Base-by-base conservation (phyloP, 1,140 invertebrate species). In the Polyergus mexicanus region DNA sequence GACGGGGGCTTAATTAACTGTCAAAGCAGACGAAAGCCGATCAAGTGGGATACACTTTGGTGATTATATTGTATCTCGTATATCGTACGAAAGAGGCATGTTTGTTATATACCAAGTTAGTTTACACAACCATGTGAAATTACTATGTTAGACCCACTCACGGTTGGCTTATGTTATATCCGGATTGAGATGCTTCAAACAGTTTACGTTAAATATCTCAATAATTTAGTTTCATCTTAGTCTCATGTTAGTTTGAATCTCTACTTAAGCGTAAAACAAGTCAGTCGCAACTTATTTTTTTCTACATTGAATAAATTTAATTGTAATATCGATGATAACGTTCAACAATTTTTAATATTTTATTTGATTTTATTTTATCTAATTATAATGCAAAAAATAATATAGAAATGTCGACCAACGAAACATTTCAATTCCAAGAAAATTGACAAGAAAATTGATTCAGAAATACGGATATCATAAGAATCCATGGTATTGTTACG, bases 381-480 rank as follows among this genome's bases (percentile, higher is more conserved):
- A 28, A 63, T 63, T 63, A 63, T 32, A 16, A 10, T 28, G 11
- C 28, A 25, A 1, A 65, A 35, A 35, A 38, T n/a, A 35, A 58
- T 54, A 11, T 13, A 22, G 8, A 80, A 35, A 5, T 69, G 78
- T 60, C 78, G 16, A 58, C 58, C 51, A 11, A 32, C 5, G 32
- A 22, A 71, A 60, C 38, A 72, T 83, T 74, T 83, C 56, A 58
- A 60, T 58, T 60, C 3, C 7, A 19, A 32, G 32, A 32, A 32
- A 32, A 32, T 32, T 60, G 78, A 83, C 68, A 69, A 58, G 77
- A 74, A 74, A 56, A 83, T 83, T 72, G 78, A 54, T 32, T 81
- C 25, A 19, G 13, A 81, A 72, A 74, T 62, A 72, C 13, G 38
- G 10, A 72, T 62, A 60, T 47, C 41, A 62, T 47, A 60, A 74